Conservation (phyloP, 2,113 vertebrate species). For the Aptenodytes patagonicus region DNA sequence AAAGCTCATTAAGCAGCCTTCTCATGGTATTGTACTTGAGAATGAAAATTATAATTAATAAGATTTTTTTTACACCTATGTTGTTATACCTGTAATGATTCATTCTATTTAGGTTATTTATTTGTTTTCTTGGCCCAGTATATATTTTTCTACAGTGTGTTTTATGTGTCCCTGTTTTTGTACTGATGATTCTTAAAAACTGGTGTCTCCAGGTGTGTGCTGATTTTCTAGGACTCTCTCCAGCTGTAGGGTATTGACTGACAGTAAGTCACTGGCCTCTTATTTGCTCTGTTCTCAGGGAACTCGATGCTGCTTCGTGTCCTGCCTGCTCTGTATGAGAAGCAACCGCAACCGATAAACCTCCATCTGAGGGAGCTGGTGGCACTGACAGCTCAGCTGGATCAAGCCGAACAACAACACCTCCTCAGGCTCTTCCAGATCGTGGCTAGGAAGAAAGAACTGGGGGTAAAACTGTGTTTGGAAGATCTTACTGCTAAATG, state of each 20-base stretch:
- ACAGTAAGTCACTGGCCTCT: not conserved
- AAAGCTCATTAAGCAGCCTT: not conserved
- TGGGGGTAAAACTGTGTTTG: constrained; percentile 69
- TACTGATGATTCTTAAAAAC: not conserved
- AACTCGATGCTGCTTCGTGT: constrained; percentile 89
- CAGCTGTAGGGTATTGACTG: accelerated
- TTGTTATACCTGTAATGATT: not conserved
- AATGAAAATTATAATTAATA: not conserved
- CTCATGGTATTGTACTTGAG: not conserved
- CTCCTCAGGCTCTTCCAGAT: constrained; percentile 85
- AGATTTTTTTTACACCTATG: not conserved
- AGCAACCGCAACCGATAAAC: constrained; percentile 77
- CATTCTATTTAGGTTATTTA: not conserved
- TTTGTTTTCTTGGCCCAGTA: not conserved
- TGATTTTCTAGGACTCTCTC: not conserved
- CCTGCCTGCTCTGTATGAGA: constrained; percentile 86
- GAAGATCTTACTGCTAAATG: not conserved
- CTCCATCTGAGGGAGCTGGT: constrained; percentile 77
- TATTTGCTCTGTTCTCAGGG: constrained; percentile 69
- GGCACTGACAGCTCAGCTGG: constrained; percentile 79
- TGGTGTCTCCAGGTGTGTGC: not conserved
- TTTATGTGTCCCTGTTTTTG: not conserved
- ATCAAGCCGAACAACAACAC: constrained; percentile 84
- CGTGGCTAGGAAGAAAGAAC: constrained; percentile 80
- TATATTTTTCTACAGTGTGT: not conserved